Evolutionary conservation across 2,113 vertebrate species (phyloP).

Genomic region (Hippopotamus amphibius): DNA sequence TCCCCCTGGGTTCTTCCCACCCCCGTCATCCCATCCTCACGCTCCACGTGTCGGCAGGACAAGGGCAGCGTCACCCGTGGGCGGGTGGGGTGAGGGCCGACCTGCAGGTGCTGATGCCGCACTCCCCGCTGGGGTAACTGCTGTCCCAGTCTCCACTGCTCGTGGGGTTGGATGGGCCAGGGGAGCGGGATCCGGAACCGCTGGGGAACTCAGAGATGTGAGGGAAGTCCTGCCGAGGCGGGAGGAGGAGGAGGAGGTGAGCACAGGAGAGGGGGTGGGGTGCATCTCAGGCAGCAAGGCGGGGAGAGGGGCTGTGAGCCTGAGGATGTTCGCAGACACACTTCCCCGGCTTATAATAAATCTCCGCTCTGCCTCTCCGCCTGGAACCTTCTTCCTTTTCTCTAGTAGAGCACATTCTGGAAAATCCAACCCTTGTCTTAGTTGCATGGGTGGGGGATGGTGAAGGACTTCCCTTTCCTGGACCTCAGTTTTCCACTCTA

Average conservation of each 20-base stretch:
- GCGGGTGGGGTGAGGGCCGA: slow-evolving; percentile 76
- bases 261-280: accelerated
- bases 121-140: slow-evolving; percentile 97
- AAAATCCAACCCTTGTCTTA: neutral
- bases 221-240: slow-evolving; percentile 91
- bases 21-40: neutral
- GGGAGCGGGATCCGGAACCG: slow-evolving; percentile 94
- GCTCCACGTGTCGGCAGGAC: neutral
- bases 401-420: neutral
- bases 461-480: neutral
- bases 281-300: neutral
- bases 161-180: slow-evolving; percentile 92
- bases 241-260: neutral
- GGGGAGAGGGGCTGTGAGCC: accelerated
- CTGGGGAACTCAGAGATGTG: slow-evolving; percentile 97
- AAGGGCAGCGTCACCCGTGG: accelerated
- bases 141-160: slow-evolving; percentile 95
- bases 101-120: slow-evolving; percentile 98
- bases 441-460: neutral
- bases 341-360: neutral
- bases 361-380: neutral
- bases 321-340: neutral
- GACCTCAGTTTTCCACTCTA: neutral
- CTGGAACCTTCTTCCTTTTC: neutral
- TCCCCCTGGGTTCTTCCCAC: neutral